These are phyloP conservation scores for Drosophila punjabiensis DNA, from an alignment of 1,140 invertebrate genomes.

Conservation along the genomic window DNA sequence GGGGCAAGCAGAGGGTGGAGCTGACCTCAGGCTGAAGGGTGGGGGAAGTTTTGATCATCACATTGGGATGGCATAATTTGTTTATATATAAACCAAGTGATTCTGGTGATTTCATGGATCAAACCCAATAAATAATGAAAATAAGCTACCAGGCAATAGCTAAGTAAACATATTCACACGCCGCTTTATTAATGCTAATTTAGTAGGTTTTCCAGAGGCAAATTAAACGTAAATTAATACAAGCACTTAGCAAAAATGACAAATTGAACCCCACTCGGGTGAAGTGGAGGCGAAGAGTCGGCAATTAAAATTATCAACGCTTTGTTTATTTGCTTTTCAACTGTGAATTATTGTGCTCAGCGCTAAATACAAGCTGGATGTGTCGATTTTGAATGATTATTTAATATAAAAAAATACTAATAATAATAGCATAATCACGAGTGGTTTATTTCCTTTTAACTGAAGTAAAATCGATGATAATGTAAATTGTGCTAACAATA, in stretches of 20 bases:
- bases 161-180: conserved; percentile 56
- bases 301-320: conserved; percentile 51
- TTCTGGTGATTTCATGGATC: conserved; percentile 74
- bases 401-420: not conserved
- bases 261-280: conserved; percentile 47
- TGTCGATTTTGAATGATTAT: conserved; percentile 12
- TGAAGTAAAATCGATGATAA: not conserved
- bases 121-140: conserved; percentile 43
- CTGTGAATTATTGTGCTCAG: conserved; percentile 16
- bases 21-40: conserved; percentile 7
- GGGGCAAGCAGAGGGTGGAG: conserved; percentile 11
- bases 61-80: conserved; percentile 72
- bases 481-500: not conserved
- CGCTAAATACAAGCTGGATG: conserved; percentile 6
- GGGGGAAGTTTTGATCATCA: conserved; percentile 13
- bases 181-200: conserved; percentile 45
- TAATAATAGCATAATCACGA: not conserved
- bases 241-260: conserved; percentile 69
- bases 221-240: conserved; percentile 80
- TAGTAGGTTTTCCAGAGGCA: conserved; percentile 39
- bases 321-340: conserved; percentile 21
- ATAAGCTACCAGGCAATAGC: conserved; percentile 25
- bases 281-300: conserved; percentile 25
- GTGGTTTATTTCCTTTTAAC: not conserved
- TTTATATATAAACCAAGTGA: conserved; percentile 79